Percentiles rank a stretch among this genome's conserved stretches.
These are phyloP conservation scores for Chalcosyrphus nemorum DNA, from an alignment of 2,888 invertebrate species.

Conservation along the genomic window DNA sequence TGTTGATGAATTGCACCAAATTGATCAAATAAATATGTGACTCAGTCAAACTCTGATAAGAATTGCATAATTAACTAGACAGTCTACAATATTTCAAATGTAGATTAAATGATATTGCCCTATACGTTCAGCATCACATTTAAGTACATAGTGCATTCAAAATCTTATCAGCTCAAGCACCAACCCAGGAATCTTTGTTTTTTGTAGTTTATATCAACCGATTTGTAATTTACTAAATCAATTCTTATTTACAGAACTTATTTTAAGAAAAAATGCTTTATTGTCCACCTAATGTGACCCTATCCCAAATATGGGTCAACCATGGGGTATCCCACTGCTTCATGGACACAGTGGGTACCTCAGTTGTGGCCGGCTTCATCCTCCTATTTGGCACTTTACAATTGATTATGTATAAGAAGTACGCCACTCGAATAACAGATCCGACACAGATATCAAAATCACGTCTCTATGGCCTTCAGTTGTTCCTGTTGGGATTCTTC, in stretches of 20 bases:
- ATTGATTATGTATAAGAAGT: constrained; percentile 91
- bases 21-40: too few species aligned
- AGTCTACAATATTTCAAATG: too few species aligned
- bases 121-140: too few species aligned
- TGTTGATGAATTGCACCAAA: too few species aligned
- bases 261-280: constrained; percentile 84
- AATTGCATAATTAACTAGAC: too few species aligned
- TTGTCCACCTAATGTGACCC: constrained; percentile 91
- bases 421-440: constrained; percentile 88
- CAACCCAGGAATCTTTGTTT: too few species aligned
- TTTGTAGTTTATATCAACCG: too few species aligned
- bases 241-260: constrained; percentile 20
- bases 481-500: constrained; percentile 88
- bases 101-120: too few species aligned
- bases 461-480: constrained; percentile 89
- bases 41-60: too few species aligned
- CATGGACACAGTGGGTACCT: constrained; percentile 91
- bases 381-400: constrained; percentile 91
- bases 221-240: too few species aligned
- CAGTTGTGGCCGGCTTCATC: constrained; percentile 89
- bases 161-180: too few species aligned
- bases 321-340: constrained; percentile 95
- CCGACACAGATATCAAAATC: constrained; percentile 85
- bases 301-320: constrained; percentile 85
- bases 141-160: too few species aligned